Evolutionary conservation across 2,797 vertebrate genomes (phyloP).

Genomic region (Dicrostonyx torquatus): DNA sequence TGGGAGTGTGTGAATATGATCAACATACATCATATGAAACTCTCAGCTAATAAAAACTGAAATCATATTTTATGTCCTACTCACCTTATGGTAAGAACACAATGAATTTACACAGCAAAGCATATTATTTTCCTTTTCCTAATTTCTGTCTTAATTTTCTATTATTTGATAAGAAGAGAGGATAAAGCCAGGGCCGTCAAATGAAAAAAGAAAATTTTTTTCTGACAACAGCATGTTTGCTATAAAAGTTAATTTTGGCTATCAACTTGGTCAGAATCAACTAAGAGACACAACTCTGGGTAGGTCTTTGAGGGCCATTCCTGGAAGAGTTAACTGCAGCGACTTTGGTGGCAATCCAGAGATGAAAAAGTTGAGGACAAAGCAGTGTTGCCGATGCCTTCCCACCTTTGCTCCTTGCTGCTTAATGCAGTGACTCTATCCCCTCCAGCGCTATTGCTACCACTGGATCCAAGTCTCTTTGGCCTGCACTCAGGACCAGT

Average conservation of each 20-base stretch:
- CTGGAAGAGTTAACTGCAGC: not conserved
- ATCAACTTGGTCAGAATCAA: not conserved
- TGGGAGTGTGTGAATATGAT: not conserved
- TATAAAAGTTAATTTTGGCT: not conserved
- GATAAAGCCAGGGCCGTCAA: not conserved
- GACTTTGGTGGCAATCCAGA: not conserved
- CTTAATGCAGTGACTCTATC: not conserved
- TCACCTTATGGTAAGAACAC: not conserved
- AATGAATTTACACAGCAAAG: not conserved
- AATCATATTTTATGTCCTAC: not conserved
- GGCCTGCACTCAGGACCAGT: not conserved
- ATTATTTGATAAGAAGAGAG: not conserved
- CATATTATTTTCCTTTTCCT: not conserved
- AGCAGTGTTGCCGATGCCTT: not conserved
- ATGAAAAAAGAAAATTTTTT: not conserved
- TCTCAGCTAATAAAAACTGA: not conserved
- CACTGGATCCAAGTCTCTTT: too few species aligned
- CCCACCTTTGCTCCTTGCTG: not conserved
- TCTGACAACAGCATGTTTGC: not conserved
- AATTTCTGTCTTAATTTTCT: slow-evolving; percentile 21
- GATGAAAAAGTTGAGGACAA: not conserved
- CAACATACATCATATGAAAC: not conserved
- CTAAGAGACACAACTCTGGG: not conserved
- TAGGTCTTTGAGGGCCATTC: not conserved
- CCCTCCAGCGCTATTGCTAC: not conserved